A percentile compares a stretch with the other conserved stretches of the same genome.
Evolutionary conservation across 2,113 vertebrate genomes (phyloP).

Genomic region (Cynopterus brachyotis): DNA sequence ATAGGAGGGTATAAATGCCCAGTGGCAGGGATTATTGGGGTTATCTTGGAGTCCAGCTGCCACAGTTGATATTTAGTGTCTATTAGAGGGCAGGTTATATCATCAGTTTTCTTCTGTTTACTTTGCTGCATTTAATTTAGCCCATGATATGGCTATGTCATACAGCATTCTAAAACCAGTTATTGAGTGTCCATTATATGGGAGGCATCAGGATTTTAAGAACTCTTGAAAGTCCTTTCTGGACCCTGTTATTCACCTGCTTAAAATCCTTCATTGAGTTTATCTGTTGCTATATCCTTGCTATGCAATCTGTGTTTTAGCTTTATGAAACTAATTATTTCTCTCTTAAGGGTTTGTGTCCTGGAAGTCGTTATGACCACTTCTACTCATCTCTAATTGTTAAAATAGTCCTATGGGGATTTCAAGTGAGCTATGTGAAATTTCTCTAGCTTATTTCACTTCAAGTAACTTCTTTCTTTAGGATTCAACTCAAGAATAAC

Average conservation of each 20-base stretch:
- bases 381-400: background rate
- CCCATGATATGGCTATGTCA: background rate
- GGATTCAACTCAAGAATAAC: background rate
- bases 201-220: background rate
- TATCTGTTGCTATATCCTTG: background rate
- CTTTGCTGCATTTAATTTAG: conserved; percentile 22
- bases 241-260: background rate
- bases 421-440: background rate
- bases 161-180: conserved; percentile 13
- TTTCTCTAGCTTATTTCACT: background rate
- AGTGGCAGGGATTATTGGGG: background rate
- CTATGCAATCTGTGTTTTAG: background rate
- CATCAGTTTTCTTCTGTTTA: conserved; percentile 1
- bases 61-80: background rate
- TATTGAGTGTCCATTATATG: background rate
- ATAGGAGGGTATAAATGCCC: background rate
- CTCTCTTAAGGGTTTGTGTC: background rate
- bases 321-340: background rate
- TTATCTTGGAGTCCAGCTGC: background rate
- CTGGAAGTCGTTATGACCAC: background rate
- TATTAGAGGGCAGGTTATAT: background rate
- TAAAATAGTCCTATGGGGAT: background rate
- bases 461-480: conserved; percentile 7
- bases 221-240: background rate
- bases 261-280: background rate